Conservation (phyloP, 2,888 invertebrate genomes). For the Nemoura dubitans region DNA sequence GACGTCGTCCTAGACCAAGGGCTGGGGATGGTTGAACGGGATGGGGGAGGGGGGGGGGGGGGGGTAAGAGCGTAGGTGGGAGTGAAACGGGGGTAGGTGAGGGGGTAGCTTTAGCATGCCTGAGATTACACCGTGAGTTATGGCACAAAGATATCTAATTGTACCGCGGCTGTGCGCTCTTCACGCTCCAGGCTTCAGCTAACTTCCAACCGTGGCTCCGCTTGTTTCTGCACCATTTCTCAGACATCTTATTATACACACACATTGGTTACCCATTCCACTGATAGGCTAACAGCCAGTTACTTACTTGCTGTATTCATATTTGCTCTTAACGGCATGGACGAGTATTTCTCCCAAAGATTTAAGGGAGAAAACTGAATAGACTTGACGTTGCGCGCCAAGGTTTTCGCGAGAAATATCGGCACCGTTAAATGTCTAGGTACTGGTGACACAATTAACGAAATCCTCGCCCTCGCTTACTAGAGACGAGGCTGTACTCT, state of each 20-base stretch:
- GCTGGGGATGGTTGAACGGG: conserved; percentile 43
- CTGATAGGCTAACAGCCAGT: conserved; percentile 19
- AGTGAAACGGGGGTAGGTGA: conserved; percentile 44
- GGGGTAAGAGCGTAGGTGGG: conserved; percentile 49
- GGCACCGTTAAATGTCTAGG: not conserved
- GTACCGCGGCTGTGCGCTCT: conserved; percentile 56
- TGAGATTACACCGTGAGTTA: conserved; percentile 70
- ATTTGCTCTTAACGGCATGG: not conserved
- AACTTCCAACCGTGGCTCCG: conserved; percentile 37
- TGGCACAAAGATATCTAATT: conserved; percentile 66
- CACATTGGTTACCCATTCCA: conserved; percentile 44
- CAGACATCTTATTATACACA: conserved; percentile 46
- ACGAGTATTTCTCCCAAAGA: not conserved
- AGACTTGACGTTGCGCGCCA: not conserved
- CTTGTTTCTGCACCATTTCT: conserved; percentile 49
- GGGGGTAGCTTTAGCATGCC: conserved; percentile 59
- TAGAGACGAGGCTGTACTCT: too few species aligned
- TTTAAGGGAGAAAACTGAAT: not conserved
- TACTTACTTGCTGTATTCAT: conserved; percentile 38
- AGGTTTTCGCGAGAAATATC: not conserved
- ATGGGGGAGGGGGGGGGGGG: conserved; percentile 44
- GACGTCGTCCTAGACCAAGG: conserved; percentile 34
- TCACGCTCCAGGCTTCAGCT: conserved; percentile 33
- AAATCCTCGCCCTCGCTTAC: too few species aligned
- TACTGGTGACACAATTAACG: not conserved